Evolutionary conservation across 2,797 vertebrate genomes (phyloP).

Genomic region (Tenualosa thibaudeaui): DNA sequence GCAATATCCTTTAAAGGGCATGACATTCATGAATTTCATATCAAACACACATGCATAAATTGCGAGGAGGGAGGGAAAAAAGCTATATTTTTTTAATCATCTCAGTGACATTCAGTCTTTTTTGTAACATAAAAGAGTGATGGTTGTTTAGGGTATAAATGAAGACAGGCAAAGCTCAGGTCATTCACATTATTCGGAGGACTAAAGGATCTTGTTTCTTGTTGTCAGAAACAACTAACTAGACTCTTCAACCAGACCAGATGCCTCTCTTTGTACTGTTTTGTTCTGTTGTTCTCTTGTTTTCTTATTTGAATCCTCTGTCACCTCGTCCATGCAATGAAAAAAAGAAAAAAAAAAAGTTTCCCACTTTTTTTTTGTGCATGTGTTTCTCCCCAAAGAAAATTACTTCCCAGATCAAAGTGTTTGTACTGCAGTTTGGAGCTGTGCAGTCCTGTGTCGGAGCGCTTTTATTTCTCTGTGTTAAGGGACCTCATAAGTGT

Average conservation of each 20-base stretch:
- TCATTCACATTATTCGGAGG: neutral
- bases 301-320: neutral
- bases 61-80: slow-evolving; percentile 62
- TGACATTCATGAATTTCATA: slow-evolving; percentile 77
- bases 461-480: slow-evolving; percentile 70
- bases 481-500: slow-evolving; percentile 74
- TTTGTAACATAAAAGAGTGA: slow-evolving; percentile 28
- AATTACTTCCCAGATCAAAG: slow-evolving; percentile 37
- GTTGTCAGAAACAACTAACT: neutral
- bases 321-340: neutral
- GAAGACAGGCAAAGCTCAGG: neutral
- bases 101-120: slow-evolving; percentile 70
- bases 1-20: slow-evolving; percentile 71
- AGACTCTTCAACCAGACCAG: neutral
- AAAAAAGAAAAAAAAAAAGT: neutral
- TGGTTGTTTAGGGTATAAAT: no score
- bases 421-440: slow-evolving; percentile 49
- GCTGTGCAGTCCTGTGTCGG: slow-evolving; percentile 60
- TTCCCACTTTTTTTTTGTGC: neutral
- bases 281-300: neutral
- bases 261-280: neutral
- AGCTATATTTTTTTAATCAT: slow-evolving; percentile 71
- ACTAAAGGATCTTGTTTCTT: no score
- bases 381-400: slow-evolving; percentile 4
- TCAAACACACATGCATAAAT: slow-evolving; percentile 72